Percentiles rank a stretch among this genome's conserved stretches.
Evolutionary conservation across 2,797 vertebrate species (phyloP).

Genomic region (Trachurus trachurus): DNA sequence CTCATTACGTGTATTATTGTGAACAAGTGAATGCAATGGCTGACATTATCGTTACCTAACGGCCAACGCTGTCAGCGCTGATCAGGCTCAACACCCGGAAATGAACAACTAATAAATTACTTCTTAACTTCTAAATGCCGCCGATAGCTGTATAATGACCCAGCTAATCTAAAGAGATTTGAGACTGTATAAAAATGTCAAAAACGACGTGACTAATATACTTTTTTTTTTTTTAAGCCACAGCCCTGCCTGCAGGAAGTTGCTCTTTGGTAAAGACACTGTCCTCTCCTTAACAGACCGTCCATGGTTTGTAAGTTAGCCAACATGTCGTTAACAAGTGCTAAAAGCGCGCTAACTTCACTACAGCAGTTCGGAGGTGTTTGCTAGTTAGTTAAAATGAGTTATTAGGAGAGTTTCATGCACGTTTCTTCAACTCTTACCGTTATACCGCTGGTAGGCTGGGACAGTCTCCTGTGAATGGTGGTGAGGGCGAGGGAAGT

Average conservation of each 20-base stretch:
- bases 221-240: too few relatives aligned
- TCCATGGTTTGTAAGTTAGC: neutral
- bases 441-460: slow-evolving; percentile 59
- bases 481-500: slow-evolving; percentile 58
- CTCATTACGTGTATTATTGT: too few relatives aligned
- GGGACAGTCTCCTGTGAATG: slow-evolving; percentile 63
- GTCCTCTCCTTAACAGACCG: slow-evolving; percentile 3
- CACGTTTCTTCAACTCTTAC: slow-evolving; percentile 76
- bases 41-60: slow-evolving; percentile 32
- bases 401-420: neutral
- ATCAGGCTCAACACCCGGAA: slow-evolving; percentile 70
- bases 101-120: slow-evolving; percentile 36
- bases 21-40: neutral
- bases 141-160: slow-evolving; percentile 32
- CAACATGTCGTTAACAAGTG: neutral
- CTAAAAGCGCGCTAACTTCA: neutral
- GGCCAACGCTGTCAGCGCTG: slow-evolving; percentile 19
- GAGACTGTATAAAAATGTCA: neutral
- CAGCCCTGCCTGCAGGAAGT: neutral
- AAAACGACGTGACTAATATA: too few relatives aligned
- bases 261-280: slow-evolving; percentile 13
- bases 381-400: neutral
- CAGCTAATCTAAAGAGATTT: neutral
- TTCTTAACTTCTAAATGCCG: neutral
- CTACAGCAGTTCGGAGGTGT: rapidly evolving